Percentiles rank a stretch among this genome's conserved stretches.
Conservation (phyloP, 2,888 invertebrate genomes). For the Cantharis rustica region DNA sequence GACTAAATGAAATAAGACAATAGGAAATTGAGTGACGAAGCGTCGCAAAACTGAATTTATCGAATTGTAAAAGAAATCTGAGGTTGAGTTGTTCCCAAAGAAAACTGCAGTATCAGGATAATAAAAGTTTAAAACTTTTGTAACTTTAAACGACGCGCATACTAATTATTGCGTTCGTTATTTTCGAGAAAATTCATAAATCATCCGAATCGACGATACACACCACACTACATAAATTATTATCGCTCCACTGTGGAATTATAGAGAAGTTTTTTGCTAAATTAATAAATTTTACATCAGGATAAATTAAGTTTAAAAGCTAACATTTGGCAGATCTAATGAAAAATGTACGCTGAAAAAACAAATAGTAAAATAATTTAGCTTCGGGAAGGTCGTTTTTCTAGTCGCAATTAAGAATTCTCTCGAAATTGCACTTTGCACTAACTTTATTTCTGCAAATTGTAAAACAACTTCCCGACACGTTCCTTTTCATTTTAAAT, state of each 20-base stretch:
- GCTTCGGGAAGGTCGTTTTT: neutral
- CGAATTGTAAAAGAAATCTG: constrained; percentile 13
- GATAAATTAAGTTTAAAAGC: neutral
- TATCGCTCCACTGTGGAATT: neutral
- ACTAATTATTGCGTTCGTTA: neutral
- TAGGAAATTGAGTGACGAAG: constrained; percentile 14
- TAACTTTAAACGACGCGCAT: neutral
- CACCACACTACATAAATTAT: neutral
- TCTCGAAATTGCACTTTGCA: neutral
- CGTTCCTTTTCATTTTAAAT: neutral
- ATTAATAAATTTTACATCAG: neutral
- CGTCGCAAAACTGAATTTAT: constrained; percentile 17
- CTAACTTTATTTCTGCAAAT: neutral
- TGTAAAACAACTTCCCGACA: neutral
- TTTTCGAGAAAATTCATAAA: neutral
- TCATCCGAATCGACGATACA: neutral
- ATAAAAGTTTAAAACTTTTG: neutral
- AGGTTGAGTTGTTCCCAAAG: constrained; percentile 4
- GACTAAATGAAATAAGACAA: constrained; percentile 18
- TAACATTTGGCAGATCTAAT: neutral
- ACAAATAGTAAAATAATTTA: neutral
- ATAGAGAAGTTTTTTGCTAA: neutral
- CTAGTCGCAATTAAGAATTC: neutral
- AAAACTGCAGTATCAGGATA: constrained; percentile 2
- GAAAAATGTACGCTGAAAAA: neutral